These are phyloP conservation scores for Nomada flava DNA, from an alignment of 2,888 invertebrate genomes.

Conservation along the genomic window DNA sequence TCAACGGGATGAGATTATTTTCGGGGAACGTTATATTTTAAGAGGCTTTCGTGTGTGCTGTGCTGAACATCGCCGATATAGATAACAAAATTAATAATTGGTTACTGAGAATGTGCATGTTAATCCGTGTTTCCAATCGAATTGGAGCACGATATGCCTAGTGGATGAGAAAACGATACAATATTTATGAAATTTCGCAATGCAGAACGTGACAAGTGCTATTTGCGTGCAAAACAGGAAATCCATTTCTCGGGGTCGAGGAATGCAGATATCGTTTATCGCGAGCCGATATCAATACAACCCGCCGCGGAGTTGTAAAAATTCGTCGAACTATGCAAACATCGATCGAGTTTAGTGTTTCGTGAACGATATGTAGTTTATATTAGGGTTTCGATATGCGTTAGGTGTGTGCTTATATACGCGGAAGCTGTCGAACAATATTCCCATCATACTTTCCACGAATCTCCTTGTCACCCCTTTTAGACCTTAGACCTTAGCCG, in stretches of 20 bases:
- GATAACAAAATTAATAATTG: constrained; percentile 21
- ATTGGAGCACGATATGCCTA: constrained; percentile 10
- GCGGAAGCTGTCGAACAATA: constrained; percentile 43
- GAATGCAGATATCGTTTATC: constrained; percentile 48
- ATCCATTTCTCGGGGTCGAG: neutral
- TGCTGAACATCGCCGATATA: neutral
- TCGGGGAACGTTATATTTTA: neutral
- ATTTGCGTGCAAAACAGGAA: constrained; percentile 33
- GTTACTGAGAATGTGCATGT: constrained; percentile 4
- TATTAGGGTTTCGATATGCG: constrained; percentile 37
- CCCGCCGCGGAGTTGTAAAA: constrained; percentile 20
- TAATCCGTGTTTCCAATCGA: constrained; percentile 12
- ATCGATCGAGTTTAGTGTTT: constrained; percentile 32
- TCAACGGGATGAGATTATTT: neutral
- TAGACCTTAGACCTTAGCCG: too few relatives aligned
- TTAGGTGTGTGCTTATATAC: constrained; percentile 32
- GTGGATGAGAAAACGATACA: constrained; percentile 7
- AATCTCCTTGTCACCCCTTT: too few relatives aligned
- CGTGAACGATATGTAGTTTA: constrained; percentile 47
- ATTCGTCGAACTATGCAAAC: constrained; percentile 28
- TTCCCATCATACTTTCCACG: too few relatives aligned
- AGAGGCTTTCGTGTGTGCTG: neutral
- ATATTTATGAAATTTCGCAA: constrained; percentile 26
- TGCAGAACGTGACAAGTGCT: neutral
- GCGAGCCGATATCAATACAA: constrained; percentile 31